phyloP scores from a whole-genome alignment of 2,797 vertebrate genomes.

The Poecilia velifera region DNA sequence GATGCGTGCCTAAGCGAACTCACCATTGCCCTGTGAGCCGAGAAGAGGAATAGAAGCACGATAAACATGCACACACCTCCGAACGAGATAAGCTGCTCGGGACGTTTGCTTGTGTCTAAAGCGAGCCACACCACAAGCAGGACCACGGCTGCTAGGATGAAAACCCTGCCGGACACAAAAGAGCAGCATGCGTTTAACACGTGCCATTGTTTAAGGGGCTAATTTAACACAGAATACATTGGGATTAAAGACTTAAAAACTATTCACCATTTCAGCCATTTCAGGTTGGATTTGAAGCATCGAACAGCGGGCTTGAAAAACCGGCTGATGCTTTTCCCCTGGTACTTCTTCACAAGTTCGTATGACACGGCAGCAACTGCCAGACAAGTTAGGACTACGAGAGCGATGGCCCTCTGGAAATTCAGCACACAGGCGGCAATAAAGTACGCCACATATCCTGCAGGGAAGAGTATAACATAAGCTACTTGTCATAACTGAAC shows the following conservation, averaged over 20 bases:
- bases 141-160: constrained; percentile 73
- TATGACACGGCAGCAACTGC: constrained; percentile 71
- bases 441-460: constrained; percentile 90
- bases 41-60: constrained; percentile 83
- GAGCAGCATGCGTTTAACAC: not conserved
- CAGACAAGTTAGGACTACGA: constrained; percentile 87
- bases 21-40: constrained; percentile 87
- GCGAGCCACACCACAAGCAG: constrained; percentile 86
- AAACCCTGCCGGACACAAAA: constrained; percentile 78
- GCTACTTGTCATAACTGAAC: not conserved
- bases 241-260: not conserved
- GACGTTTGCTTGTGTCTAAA: constrained; percentile 84
- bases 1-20: constrained; percentile 48
- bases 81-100: constrained; percentile 90
- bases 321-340: constrained; percentile 77
- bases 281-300: constrained; percentile 74
- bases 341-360: constrained; percentile 78
- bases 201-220: not conserved
- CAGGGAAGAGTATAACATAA: constrained; percentile 2
- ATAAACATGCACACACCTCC: constrained; percentile 87
- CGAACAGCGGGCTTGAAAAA: constrained; percentile 69
- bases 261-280: constrained; percentile 92
- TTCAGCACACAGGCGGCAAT: constrained; percentile 87
- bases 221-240: not conserved
- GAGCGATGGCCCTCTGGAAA: constrained; percentile 86